A percentile compares a stretch with the other conserved stretches of the same genome.
Conservation (phyloP, 2,888 invertebrate genomes). For the Lycaena phlaeas region DNA sequence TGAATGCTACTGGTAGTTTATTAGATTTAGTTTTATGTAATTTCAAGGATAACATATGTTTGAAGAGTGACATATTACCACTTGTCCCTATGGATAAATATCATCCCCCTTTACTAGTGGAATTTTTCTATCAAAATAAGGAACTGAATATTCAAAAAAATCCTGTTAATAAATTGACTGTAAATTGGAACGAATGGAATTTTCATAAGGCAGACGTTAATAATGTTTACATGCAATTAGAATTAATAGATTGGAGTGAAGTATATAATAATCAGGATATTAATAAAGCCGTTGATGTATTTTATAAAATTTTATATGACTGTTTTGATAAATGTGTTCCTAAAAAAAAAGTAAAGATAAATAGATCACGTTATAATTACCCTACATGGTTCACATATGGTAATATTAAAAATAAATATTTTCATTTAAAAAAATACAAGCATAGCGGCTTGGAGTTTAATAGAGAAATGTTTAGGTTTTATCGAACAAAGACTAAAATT, state of each 20-base stretch:
- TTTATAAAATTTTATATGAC: not conserved
- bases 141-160: not conserved
- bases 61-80: not conserved
- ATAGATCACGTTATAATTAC: not conserved
- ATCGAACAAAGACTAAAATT: conserved; percentile 7
- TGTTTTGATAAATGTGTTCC: not conserved
- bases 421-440: conserved; percentile 7
- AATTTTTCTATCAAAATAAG: not conserved
- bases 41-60: not conserved
- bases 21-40: not conserved
- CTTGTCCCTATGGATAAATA: not conserved
- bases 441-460: not conserved
- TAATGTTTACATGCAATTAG: not conserved
- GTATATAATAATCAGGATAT: not conserved
- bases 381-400: not conserved
- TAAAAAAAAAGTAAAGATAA: not conserved
- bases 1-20: not conserved
- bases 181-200: not conserved
- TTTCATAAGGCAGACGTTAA: not conserved
- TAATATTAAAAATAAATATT: conserved; percentile 1
- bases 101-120: not conserved
- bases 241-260: too few species aligned
- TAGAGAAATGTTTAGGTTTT: conserved; percentile 8
- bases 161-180: not conserved
- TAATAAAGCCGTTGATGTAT: not conserved